A percentile compares a stretch with the other conserved stretches of the same genome.
phyloP scores from a whole-genome alignment of 1,140 invertebrate species.

The Atta texana region DNA sequence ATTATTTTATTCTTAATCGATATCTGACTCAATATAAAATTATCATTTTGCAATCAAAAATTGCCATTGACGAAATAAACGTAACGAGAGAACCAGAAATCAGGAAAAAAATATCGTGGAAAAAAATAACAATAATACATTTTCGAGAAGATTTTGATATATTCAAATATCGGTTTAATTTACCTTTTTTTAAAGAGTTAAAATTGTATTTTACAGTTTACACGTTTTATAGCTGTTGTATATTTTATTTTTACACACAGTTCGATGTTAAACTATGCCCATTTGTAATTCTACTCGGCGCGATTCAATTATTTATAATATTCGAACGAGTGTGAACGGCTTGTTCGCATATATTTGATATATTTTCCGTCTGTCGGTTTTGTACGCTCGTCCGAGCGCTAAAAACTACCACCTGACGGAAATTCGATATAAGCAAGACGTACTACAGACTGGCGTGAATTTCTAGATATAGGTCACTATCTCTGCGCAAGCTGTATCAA shows the following conservation, averaged over 20 bases:
- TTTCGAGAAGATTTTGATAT: too few relatives aligned
- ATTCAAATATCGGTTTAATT: too few relatives aligned
- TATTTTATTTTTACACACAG: not conserved
- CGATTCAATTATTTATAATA: conserved; percentile 19
- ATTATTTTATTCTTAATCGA: too few relatives aligned
- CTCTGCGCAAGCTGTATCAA: conserved; percentile 45
- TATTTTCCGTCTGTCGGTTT: conserved; percentile 36
- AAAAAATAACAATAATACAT: too few relatives aligned
- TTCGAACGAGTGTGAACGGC: not conserved
- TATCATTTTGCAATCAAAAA: too few relatives aligned
- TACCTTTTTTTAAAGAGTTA: too few relatives aligned
- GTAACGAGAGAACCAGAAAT: too few relatives aligned
- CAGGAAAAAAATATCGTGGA: too few relatives aligned
- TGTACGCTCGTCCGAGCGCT: conserved; percentile 6
- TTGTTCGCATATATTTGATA: not conserved
- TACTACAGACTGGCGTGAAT: conserved; percentile 37
- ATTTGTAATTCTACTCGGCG: not conserved
- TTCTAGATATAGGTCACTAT: conserved; percentile 53
- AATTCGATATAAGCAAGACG: conserved; percentile 53
- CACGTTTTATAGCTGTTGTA: not conserved
- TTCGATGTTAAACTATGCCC: not conserved
- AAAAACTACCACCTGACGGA: conserved; percentile 33
- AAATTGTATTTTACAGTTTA: not conserved
- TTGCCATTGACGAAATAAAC: too few relatives aligned
- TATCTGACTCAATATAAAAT: too few relatives aligned